These are phyloP conservation scores for Geophilus truncorum DNA, from an alignment of 2,888 invertebrate genomes.

Conservation along the genomic window DNA sequence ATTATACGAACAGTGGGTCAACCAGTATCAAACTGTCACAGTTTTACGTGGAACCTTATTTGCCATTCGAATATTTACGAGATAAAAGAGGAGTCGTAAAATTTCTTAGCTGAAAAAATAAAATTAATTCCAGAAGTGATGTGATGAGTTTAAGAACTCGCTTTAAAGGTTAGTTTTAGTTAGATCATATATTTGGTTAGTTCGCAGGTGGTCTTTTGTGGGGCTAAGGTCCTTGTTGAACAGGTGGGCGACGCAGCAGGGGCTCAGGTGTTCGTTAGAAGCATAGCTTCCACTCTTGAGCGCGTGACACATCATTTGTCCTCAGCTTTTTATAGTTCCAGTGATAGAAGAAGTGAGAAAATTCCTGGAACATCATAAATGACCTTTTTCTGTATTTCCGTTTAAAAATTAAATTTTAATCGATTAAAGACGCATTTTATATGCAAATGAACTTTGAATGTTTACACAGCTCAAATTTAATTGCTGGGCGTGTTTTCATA, in stretches of 20 bases:
- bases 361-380: neutral
- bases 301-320: constrained; percentile 4
- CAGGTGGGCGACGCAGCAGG: neutral
- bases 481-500: neutral
- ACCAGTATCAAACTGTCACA: neutral
- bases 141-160: neutral
- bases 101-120: no score
- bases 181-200: neutral
- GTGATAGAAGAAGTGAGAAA: neutral
- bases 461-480: neutral
- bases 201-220: constrained; percentile 12
- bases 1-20: neutral
- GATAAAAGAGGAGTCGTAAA: neutral
- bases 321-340: neutral
- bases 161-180: neutral
- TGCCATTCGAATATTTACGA: neutral
- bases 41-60: neutral
- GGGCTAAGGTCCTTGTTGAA: neutral
- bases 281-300: neutral
- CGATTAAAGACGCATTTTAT: neutral
- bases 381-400: no score
- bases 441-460: neutral
- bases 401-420: neutral
- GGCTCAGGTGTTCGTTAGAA: neutral
- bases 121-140: neutral